Evolutionary conservation across 2,888 invertebrate genomes (phyloP).

Genomic region (Chalcosyrphus nemorum): DNA sequence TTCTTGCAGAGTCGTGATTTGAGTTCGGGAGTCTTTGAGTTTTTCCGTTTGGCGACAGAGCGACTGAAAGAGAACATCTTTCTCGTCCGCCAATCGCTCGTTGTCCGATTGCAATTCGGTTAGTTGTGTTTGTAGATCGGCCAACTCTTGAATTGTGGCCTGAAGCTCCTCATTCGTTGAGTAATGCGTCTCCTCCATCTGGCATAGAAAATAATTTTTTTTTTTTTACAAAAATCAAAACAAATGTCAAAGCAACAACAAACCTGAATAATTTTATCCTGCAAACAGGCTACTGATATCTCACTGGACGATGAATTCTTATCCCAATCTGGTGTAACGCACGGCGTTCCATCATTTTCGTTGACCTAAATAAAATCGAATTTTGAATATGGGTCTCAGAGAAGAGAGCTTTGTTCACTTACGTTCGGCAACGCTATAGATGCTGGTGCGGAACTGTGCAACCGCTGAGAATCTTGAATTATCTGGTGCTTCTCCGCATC

Average conservation of each 20-base stretch:
- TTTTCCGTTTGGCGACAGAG: slow-evolving; percentile 96
- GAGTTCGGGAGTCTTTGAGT: slow-evolving; percentile 91
- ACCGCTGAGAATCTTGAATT: slow-evolving; percentile 87
- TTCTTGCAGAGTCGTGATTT: slow-evolving; percentile 92
- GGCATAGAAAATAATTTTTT: slow-evolving; percentile 19
- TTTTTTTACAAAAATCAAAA: not conserved
- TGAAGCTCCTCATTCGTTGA: slow-evolving; percentile 96
- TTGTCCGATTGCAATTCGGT: slow-evolving; percentile 94
- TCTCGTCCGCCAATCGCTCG: slow-evolving; percentile 93
- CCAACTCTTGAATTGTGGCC: slow-evolving; percentile 95
- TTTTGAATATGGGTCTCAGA: not conserved
- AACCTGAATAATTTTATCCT: slow-evolving; percentile 94
- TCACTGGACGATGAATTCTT: slow-evolving; percentile 95
- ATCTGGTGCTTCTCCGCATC: slow-evolving; percentile 92
- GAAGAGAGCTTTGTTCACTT: slow-evolving; percentile 69
- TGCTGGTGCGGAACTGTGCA: slow-evolving; percentile 91
- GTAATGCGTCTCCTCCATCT: slow-evolving; percentile 83
- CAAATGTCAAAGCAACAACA: not conserved
- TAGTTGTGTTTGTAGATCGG: slow-evolving; percentile 93
- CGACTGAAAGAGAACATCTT: slow-evolving; percentile 93
- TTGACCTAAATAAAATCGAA: slow-evolving; percentile 74
- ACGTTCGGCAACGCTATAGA: slow-evolving; percentile 85
- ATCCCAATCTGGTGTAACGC: slow-evolving; percentile 94
- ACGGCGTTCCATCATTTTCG: slow-evolving; percentile 86
- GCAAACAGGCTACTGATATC: slow-evolving; percentile 94